Conservation (phyloP, 2,113 vertebrate genomes). For the Catharus minimus region DNA sequence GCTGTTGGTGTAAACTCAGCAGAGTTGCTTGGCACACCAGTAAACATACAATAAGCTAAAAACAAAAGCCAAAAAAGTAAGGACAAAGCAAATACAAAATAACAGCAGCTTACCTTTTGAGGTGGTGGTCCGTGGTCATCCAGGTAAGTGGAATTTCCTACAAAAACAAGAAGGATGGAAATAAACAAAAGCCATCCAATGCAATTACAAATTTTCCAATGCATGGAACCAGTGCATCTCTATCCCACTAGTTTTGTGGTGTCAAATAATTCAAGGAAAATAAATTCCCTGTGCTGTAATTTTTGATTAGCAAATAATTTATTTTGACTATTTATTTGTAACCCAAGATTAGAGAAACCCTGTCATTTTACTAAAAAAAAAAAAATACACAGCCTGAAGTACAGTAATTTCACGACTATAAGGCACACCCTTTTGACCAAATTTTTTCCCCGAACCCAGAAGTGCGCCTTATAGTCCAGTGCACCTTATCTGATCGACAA, state of each 20-base stretch:
- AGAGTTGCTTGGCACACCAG: background rate
- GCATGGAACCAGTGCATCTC: background rate
- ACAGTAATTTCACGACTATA: too few relatives aligned
- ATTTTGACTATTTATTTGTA: background rate
- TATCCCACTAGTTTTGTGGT: background rate
- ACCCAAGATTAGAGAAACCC: background rate
- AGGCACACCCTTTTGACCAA: too few relatives aligned
- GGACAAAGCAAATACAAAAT: background rate
- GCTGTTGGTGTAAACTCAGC: background rate
- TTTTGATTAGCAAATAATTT: background rate
- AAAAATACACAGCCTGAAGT: background rate
- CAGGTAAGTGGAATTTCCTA: slow-evolving; percentile 93
- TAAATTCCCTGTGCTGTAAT: background rate
- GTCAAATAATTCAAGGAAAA: background rate
- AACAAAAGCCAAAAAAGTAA: background rate
- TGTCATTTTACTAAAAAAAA: background rate
- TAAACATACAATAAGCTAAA: background rate
- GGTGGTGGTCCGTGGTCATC: slow-evolving; percentile 90
- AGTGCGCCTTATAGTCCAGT: too few relatives aligned
- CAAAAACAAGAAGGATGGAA: background rate
- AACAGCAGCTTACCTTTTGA: slow-evolving; percentile 81
- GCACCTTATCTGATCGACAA: too few relatives aligned
- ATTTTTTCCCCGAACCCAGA: too few relatives aligned
- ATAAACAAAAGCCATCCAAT: slow-evolving; percentile 19
- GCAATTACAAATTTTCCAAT: background rate